phyloP scores from a whole-genome alignment of 2,797 vertebrate genomes.

The Ceryle rudis region DNA sequence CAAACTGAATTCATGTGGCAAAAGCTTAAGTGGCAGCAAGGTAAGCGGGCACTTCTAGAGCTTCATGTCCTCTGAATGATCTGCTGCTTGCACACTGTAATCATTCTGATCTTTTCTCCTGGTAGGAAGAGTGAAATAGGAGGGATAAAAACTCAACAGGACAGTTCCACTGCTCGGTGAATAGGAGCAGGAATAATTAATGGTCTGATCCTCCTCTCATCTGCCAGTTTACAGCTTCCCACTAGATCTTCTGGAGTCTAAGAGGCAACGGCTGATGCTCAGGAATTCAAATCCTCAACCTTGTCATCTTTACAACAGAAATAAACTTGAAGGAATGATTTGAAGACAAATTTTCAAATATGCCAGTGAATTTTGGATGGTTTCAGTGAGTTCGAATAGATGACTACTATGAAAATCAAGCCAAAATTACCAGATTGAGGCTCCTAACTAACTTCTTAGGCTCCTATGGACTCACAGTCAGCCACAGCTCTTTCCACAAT shows the following conservation, averaged over 20 bases:
- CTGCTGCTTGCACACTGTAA: neutral
- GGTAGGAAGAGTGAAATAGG: neutral
- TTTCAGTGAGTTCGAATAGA: neutral
- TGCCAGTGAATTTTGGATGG: neutral
- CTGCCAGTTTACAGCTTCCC: neutral
- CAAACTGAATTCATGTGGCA: neutral
- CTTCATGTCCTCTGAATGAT: neutral
- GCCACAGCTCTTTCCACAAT: neutral
- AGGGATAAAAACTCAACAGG: conserved; percentile 28
- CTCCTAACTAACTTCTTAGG: neutral
- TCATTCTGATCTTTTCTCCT: neutral
- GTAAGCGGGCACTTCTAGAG: neutral
- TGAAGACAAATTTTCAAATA: neutral
- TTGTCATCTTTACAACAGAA: neutral
- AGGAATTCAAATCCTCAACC: neutral
- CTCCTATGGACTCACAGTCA: neutral
- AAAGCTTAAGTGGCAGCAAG: neutral
- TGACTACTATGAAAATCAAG: neutral
- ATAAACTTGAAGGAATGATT: neutral
- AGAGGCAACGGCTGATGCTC: neutral
- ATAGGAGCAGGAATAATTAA: conserved; percentile 5
- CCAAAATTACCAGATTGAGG: neutral
- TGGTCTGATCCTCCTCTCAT: neutral
- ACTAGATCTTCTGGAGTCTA: neutral
- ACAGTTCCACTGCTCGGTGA: neutral